Base-by-base conservation (phyloP, 2,113 vertebrate genomes). In the Acanthisitta chloris region DNA sequence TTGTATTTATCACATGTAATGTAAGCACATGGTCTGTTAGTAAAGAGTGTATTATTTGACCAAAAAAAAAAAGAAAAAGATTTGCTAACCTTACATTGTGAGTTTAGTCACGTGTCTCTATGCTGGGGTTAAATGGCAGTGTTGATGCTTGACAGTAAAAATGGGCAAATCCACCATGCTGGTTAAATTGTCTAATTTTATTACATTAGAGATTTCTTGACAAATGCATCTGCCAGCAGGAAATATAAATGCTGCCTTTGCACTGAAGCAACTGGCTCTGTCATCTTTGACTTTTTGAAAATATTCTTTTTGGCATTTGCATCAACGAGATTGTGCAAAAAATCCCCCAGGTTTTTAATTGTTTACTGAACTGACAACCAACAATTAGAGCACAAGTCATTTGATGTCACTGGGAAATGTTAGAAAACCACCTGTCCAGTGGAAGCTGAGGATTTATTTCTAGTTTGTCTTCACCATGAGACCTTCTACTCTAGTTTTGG, bases 181-280 rank as follows among this genome's bases (percentile, higher is more conserved):
- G 97, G 88, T 98, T 98, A 98, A 98, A 98, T 97, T 98, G 97
- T 98, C 96, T 98, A 98, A 98, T 98, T 98, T 98, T 98, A 98
- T 98, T 98, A 97, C 96, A 97, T 98, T 97, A 98, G 97, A 97
- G 92, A 93, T 97, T 98, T 98, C 96, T 96, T 98, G 97, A 97
- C 96, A 98, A 98, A 97, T 97, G 91, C 96, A 96, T 98, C 97
- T 98, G 96, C 97, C 96, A 97, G 97, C 96, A 98, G 97, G 96
- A 98, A 98, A 97, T 97, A 97, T 86, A 97, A 98, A 97, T 96
- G 96, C 92, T 96, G 94, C 93, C 86, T 97, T 97, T 97, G 89
- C 93, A 91, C 74, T 72, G 79, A 96, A 90, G 89, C 93, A 97
- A 96, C 94, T 86, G 84, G 54, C 81, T 97, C 83, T 97, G 84